A percentile compares a stretch with the other conserved stretches of the same genome.
phyloP scores from a whole-genome alignment of 2,113 vertebrate genomes.

The Eptesicus fuscus region DNA sequence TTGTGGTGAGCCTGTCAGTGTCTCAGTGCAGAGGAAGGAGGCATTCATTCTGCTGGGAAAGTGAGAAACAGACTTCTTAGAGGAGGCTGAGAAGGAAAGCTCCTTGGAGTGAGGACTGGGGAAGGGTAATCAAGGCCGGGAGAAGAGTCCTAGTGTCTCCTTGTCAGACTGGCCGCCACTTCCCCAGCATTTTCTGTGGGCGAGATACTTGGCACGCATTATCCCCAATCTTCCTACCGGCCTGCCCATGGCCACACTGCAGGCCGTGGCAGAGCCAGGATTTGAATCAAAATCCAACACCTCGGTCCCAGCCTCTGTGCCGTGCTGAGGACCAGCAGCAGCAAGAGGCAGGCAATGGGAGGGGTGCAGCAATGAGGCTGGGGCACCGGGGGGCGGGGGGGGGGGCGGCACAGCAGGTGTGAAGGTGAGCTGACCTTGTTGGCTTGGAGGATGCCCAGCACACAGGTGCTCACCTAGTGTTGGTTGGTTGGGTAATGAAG shows the following conservation, averaged over 20 bases:
- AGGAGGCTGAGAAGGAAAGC: neutral
- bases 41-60: neutral
- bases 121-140: neutral
- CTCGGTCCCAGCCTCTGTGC: neutral
- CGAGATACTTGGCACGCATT: rapidly evolving
- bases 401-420: neutral
- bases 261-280: neutral
- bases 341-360: neutral
- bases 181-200: neutral
- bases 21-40: neutral
- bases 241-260: neutral
- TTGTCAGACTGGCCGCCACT: neutral
- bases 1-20: neutral
- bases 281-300: neutral
- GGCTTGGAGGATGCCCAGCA: neutral
- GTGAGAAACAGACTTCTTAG: neutral
- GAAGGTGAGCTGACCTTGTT: neutral
- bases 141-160: neutral
- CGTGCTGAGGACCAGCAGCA: neutral
- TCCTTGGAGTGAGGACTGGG: neutral
- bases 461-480: neutral
- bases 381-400: neutral
- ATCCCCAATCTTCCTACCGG: neutral
- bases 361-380: too few relatives aligned
- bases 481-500: neutral